phyloP scores from a whole-genome alignment of 2,888 invertebrate genomes.

The Rotaria magnacalcarata region DNA sequence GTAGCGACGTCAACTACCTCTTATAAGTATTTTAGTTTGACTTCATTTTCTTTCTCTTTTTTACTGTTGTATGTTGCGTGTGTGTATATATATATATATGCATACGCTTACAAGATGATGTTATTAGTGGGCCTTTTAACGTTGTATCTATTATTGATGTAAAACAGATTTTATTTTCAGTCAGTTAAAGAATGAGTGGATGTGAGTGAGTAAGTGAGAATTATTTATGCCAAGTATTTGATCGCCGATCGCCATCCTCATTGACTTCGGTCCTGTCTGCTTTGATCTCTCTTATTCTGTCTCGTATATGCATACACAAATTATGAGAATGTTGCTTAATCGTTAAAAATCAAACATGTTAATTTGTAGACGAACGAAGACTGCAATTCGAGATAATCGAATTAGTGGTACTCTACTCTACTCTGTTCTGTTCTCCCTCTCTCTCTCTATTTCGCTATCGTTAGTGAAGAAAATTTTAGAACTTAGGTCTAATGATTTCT shows the following conservation, averaged over 20 bases:
- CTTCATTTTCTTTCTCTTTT: not conserved
- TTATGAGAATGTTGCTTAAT: slow-evolving; percentile 31
- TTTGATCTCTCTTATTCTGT: not conserved
- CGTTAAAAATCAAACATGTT: slow-evolving; percentile 29
- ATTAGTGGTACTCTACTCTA: not conserved
- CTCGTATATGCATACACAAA: not conserved
- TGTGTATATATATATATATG: not conserved
- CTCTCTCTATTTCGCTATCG: not conserved
- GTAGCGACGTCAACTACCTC: slow-evolving; percentile 9
- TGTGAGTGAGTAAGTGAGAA: not conserved
- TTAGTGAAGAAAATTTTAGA: not conserved
- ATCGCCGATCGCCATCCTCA: not conserved
- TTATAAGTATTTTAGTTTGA: not conserved
- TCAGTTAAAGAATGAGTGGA: not conserved
- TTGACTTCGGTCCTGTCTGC: not conserved
- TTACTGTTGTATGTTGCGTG: not conserved
- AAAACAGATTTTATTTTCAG: not conserved
- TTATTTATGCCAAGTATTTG: slow-evolving; percentile 8
- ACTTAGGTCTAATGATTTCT: not conserved
- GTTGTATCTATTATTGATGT: slow-evolving; percentile 5
- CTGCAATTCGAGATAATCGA: slow-evolving; percentile 31
- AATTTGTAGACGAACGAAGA: slow-evolving; percentile 19
- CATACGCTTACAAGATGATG: not conserved
- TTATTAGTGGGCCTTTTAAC: not conserved
- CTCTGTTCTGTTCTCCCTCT: not conserved